Base-by-base conservation (phyloP, 2,888 invertebrate genomes). In the Prenolepis imparis region DNA sequence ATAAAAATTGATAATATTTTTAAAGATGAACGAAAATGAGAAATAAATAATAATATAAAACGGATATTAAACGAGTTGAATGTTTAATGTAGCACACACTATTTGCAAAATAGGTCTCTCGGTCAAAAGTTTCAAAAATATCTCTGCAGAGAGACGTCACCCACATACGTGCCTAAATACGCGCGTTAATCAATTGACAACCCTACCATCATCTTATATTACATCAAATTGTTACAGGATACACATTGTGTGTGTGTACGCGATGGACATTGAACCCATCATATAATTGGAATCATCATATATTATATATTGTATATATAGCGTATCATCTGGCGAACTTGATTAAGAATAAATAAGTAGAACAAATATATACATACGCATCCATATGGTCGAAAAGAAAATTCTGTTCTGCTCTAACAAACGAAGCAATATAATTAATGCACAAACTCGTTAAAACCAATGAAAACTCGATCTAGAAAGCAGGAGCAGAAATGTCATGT, bases 371-470 rank as follows among this genome's bases (percentile, higher is more conserved):
- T 67, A 68, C 78, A 18, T 78, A 78, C 68, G 4, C 18, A 18
- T 68, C 78, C 78, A 78, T 78, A 68, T 68, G 44, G 32, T 18
- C 15, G 1, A 52, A 52, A 52, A n/a, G n/a, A 52, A n/a, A 52
- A 52, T 8, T 52, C n/a, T n/a, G n/a, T 52, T 52, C 8, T 52
- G n/a, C 8, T 52, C 8, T n/a, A 52, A n/a, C 52, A 52, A 52
- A n/a, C 8, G n/a, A 0, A n/a, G 8, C 18, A 52, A 48, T 48
- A 28, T 48, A 28, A 52, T 52, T n/a, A 52, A 2, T 52, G 48
- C 18, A 18, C 18, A 52, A 52, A n/a, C 8, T 52, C 48, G 48
- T n/a, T 52, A n/a, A n/a, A 52, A 1, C 1, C n/a, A 18, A 52
- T 52, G 8, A 52, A 52, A 44, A 5, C 3, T 15, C 18, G 18